Evolutionary conservation across 2,113 vertebrate species (phyloP), one percentile per base, ranked within the genome.

Genomic region (Nannospalax galili): DNA sequence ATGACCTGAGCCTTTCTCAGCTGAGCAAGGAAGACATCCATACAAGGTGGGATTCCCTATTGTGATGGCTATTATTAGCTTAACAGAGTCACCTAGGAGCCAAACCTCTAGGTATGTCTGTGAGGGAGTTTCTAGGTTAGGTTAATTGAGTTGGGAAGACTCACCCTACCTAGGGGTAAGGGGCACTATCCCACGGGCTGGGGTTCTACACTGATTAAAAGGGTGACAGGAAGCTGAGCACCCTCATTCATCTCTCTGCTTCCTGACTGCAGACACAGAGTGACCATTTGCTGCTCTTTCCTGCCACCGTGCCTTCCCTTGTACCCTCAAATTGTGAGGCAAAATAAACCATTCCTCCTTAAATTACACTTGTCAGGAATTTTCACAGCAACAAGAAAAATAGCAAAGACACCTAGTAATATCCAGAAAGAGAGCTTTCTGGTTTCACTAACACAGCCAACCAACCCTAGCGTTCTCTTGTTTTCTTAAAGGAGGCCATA

Each of bases 371-470:
- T 32, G 60, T 30, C 16, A 42, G 37, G 40, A 30, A 67, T 35
- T 45, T 67, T 48, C 42, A 48, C 42, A 69, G 64, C 60, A 67
- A 69, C 32, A 40, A 48, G 82, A n/a, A 67, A 48, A 35, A 48
- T 32, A 48, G 32, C 20, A 22, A 67, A 48, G 45, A 24, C 1
- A 84, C 37, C 15, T 56, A n/a, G 8, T 24, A 19, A 37, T 24
- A 35, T 14, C 48, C 37, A 58, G 16, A n/a, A 81, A 40, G n/a
- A 79, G 28, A 77, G 24, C 70, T 20, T 60, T 0, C 24, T 1
- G 12, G 5, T 10, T 37, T 45, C 1, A 28, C 0, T 24, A 4
- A 16, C 0, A 35, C 7, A 58, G 0, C 1, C 4, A 24, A 6
- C 30, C 28, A 24, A 5, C 32, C 35, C 62, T 45, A 2, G 32